These are phyloP conservation scores for Drosophila trichaetosa DNA, from an alignment of 2,888 invertebrate species.

Conservation along the genomic window DNA sequence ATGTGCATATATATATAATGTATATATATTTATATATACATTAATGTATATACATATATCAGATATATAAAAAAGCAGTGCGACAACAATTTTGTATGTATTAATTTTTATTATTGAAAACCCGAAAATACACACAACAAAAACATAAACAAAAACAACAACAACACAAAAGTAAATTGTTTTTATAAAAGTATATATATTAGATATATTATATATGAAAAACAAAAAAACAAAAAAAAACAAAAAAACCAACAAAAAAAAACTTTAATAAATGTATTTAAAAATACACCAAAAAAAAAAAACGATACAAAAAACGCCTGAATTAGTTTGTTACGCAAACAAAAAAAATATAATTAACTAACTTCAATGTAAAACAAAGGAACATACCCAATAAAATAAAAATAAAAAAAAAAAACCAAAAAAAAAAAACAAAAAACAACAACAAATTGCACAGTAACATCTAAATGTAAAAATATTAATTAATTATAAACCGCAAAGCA, in stretches of 20 bases:
- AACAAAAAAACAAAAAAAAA: conserved; percentile 19
- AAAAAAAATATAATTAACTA: conserved; percentile 67
- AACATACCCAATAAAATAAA: conserved; percentile 41
- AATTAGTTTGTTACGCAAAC: conserved; percentile 77
- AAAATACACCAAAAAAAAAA: conserved; percentile 51
- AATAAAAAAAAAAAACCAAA: conserved; percentile 24
- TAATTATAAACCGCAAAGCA: conserved; percentile 60
- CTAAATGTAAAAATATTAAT: conserved; percentile 75
- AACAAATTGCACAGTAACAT: conserved; percentile 82
- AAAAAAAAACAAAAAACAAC: conserved; percentile 38
- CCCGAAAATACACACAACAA: conserved; percentile 42
- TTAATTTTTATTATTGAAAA: conserved; percentile 71
- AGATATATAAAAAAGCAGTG: conserved; percentile 56
- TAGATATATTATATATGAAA: conserved; percentile 59
- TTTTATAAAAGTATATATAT: conserved; percentile 71
- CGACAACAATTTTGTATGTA: conserved; percentile 75
- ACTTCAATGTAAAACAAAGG: conserved; percentile 66
- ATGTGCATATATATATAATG: conserved; percentile 35
- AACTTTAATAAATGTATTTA: conserved; percentile 57
- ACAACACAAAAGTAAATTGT: conserved; percentile 61
- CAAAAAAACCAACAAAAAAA: neutral
- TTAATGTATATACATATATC: conserved; percentile 65
- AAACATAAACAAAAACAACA: conserved; percentile 9
- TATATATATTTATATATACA: conserved; percentile 41
- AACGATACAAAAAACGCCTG: conserved; percentile 69